These are phyloP conservation scores for Chaetorhynchus papuensis DNA, from an alignment of 2,113 vertebrate genomes.

Conservation along the genomic window DNA sequence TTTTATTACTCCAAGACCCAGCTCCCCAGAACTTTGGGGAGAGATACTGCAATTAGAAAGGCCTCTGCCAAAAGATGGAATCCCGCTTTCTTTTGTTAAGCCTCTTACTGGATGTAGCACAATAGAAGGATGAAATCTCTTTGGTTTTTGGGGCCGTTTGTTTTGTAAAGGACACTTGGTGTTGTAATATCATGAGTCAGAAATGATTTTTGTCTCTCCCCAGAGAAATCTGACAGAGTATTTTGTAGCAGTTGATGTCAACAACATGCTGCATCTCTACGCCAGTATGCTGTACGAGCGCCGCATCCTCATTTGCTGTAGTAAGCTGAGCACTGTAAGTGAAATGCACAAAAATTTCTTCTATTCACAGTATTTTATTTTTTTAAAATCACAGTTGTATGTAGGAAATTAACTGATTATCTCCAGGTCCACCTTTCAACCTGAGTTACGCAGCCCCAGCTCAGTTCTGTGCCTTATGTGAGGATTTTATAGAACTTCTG, in stretches of 20 bases:
- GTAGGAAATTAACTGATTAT: not conserved
- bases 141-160: not conserved
- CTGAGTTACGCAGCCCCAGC: not conserved
- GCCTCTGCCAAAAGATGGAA: not conserved
- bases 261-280: slow-evolving; percentile 98
- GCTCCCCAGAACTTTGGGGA: not conserved
- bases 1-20: not conserved
- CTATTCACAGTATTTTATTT: not conserved
- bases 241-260: slow-evolving; percentile 97
- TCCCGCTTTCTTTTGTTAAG: not conserved
- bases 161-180: not conserved
- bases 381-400: not conserved
- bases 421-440: not conserved
- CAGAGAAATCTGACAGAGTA: slow-evolving; percentile 99
- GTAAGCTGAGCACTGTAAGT: slow-evolving; percentile 98
- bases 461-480: not conserved
- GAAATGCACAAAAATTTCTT: not conserved
- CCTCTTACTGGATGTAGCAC: accelerated
- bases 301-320: slow-evolving; percentile 93
- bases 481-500: not conserved
- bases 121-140: not conserved
- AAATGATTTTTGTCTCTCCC: slow-evolving; percentile 45
- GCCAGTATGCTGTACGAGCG: slow-evolving; percentile 97
- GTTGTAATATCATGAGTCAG: not conserved
- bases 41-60: not conserved